Conservation (phyloP, 2,888 invertebrate genomes). For the Ochropleura plecta region DNA sequence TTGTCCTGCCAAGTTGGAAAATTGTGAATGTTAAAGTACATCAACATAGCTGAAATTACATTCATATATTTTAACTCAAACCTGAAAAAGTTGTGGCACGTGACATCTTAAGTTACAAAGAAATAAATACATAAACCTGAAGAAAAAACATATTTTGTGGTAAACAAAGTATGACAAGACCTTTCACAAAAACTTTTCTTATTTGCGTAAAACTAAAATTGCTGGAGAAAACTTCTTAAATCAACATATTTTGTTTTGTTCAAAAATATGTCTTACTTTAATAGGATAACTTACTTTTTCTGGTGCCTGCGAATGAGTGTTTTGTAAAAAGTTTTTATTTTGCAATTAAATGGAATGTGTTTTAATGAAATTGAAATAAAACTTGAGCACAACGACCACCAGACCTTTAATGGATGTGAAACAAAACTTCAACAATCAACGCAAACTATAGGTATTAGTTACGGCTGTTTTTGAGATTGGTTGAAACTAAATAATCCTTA, state of each 20-base stretch:
- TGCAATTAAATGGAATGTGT: background rate
- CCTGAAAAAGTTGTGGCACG: background rate
- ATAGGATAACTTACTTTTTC: background rate
- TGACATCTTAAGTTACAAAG: constrained; percentile 17
- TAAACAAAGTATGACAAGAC: background rate
- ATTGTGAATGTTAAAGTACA: background rate
- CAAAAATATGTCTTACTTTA: background rate
- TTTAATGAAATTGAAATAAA: constrained; percentile 12
- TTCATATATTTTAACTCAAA: background rate
- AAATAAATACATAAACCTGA: constrained; percentile 25
- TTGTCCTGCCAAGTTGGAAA: background rate
- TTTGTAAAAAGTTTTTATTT: background rate
- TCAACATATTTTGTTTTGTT: constrained; percentile 14
- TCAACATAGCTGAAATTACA: background rate
- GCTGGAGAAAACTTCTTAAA: constrained; percentile 29
- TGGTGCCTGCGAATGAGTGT: background rate
- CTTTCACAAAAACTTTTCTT: constrained; percentile 38
- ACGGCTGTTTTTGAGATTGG: too few relatives aligned
- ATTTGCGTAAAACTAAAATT: constrained; percentile 30
- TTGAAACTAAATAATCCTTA: too few relatives aligned
- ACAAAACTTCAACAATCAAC: constrained; percentile 9
- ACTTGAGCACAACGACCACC: background rate
- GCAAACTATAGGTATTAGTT: too few relatives aligned
- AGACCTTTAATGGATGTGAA: background rate
- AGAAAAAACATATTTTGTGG: constrained; percentile 22